Evolutionary conservation across 1,140 invertebrate genomes (phyloP).

Genomic region (Acyrthosiphon pisum): DNA sequence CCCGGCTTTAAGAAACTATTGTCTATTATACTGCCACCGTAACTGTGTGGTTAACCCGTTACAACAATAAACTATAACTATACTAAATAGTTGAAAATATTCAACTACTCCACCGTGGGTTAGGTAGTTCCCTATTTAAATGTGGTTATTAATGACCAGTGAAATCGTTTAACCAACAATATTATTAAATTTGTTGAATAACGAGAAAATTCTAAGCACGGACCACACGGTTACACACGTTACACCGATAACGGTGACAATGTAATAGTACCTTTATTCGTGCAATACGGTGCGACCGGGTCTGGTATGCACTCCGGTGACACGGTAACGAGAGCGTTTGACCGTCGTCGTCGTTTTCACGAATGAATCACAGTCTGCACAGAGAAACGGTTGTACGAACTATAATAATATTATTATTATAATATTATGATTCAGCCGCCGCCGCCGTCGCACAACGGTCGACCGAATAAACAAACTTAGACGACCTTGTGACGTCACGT

Average conservation of each 20-base stretch:
- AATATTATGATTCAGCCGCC: neutral
- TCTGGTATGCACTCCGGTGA: neutral
- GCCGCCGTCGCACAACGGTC: neutral
- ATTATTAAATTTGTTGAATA: too few relatives aligned
- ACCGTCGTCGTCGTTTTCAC: neutral
- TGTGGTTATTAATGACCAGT: too few relatives aligned
- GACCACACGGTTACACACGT: too few relatives aligned
- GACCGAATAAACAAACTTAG: slow-evolving; percentile 30
- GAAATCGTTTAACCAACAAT: too few relatives aligned
- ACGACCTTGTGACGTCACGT: slow-evolving; percentile 53
- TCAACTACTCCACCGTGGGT: too few relatives aligned
- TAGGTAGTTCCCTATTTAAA: too few relatives aligned
- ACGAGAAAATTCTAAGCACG: too few relatives aligned
- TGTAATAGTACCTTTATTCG: neutral
- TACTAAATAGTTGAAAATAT: too few relatives aligned
- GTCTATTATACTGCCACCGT: too few relatives aligned
- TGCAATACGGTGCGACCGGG: neutral
- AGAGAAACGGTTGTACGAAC: neutral
- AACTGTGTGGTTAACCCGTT: too few relatives aligned
- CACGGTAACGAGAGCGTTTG: neutral
- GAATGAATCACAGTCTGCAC: neutral
- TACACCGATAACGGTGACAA: too few relatives aligned
- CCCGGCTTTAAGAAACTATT: neutral
- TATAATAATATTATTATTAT: neutral
- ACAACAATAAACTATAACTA: too few relatives aligned